phyloP scores from a whole-genome alignment of 2,113 vertebrate genomes.

The Erythrolamprus reginae region DNA sequence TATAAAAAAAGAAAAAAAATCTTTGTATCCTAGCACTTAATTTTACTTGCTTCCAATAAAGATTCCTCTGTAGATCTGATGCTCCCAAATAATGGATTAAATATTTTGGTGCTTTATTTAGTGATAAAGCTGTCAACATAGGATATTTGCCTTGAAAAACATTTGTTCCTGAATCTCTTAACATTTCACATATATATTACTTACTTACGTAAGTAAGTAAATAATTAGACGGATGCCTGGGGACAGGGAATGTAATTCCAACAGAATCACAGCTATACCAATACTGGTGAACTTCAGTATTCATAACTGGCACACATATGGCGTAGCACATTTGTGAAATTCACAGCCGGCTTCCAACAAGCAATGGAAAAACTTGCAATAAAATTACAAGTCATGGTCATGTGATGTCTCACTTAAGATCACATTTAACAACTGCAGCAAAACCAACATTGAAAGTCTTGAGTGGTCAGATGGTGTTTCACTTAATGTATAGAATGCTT shows the following conservation, averaged over 20 bases:
- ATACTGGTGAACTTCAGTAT: too few relatives aligned
- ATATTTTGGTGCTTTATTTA: not conserved
- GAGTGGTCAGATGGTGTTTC: not conserved
- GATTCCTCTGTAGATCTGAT: not conserved
- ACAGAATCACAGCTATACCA: not conserved
- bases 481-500: not conserved
- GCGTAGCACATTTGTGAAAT: not conserved
- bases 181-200: too few relatives aligned
- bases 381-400: not conserved
- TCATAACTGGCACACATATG: not conserved
- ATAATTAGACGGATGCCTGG: too few relatives aligned
- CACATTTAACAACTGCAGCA: not conserved
- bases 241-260: not conserved
- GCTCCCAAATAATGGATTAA: not conserved
- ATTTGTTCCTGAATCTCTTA: not conserved
- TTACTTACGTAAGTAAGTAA: too few relatives aligned
- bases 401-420: not conserved
- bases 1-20: not conserved
- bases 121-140: not conserved
- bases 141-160: not conserved
- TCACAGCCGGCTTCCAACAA: not conserved
- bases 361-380: not conserved
- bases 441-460: not conserved
- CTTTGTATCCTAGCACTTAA: not conserved
- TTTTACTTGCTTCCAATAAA: not conserved